Evolutionary conservation across 2,888 invertebrate species (phyloP), one percentile per base, ranked within the genome.

Genomic region (Phrixothrix hirtus): DNA sequence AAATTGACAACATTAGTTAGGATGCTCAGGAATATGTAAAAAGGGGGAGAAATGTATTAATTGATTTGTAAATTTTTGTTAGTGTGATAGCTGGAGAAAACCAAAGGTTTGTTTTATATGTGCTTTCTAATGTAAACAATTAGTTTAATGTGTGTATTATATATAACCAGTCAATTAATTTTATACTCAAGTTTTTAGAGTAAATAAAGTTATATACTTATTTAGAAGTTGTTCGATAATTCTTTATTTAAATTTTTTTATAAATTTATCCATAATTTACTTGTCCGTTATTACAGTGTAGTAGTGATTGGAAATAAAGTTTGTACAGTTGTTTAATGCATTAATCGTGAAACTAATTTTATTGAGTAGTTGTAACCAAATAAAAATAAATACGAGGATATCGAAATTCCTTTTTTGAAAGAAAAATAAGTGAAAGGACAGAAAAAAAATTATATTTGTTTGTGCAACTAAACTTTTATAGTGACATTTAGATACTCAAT

Each of bases 31-130:
- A 68, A 64, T 38, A 44, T 53, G 57, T 69, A 63, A 64, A 66
- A 60, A 65, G 63, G 59, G 29, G 16, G 34, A 15, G 16, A 15
- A 26, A 44, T 21, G 16, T 45, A 55, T 43, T 41, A 50, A 52
- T 53, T 5, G 36, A 12, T 12, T 3, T 14, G 16, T 11, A 10
- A 32, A 34, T 60, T 17, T 47, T 27, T 32, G 9, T 35, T 12
- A 67, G 73, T 73, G 75, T 75, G 74, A 73, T 81, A 82, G 83
- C 83, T 83, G 83, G 83, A 84, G 80, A 79, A 79, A 81, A 81
- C 83, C 83, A 83, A 83, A 84, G 83, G 82, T 78, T 69, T 73
- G 77, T 77, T 77, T 74, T 27, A 35, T 49, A 42, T 10, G 21
- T n/a, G n/a, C n/a, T 46, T 46, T 21, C 38, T 37, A 12, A 7